Percentiles rank a stretch among this genome's conserved stretches.
These are phyloP conservation scores for Aproaerema taeniolella DNA, from an alignment of 2,888 invertebrate species.

Conservation along the genomic window DNA sequence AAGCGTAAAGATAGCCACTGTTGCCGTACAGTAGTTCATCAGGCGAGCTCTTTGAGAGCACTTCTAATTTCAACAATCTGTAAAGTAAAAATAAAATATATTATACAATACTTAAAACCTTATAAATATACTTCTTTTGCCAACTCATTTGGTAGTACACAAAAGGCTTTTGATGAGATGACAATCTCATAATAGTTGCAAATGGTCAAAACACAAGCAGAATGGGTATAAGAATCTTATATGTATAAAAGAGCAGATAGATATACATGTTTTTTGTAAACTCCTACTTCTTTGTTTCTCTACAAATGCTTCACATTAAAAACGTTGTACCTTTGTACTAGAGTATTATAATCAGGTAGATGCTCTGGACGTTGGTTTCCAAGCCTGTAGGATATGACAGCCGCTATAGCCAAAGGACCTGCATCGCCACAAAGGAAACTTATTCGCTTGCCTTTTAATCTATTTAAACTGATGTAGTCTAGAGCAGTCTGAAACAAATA, in stretches of 20 bases:
- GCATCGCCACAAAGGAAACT: constrained; percentile 88
- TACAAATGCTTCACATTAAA: no score
- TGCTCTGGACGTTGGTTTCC: constrained; percentile 47
- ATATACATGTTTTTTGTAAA: no score
- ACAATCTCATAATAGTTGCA: no score
- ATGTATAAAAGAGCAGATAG: no score
- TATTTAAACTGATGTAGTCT: constrained; percentile 44
- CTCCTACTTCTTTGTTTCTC: no score
- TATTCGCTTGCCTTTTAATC: constrained; percentile 58
- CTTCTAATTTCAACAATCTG: constrained; percentile 77
- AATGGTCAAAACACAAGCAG: no score
- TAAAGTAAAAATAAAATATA: constrained; percentile 23
- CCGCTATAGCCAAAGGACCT: constrained; percentile 86
- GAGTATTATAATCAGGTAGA: constrained; percentile 62
- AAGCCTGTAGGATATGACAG: constrained; percentile 80
- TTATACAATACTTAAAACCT: not conserved
- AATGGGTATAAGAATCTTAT: no score
- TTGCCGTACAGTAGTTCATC: constrained; percentile 93
- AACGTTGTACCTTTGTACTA: constrained; percentile 73
- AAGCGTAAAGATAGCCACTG: constrained; percentile 87
- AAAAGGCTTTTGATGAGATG: no score
- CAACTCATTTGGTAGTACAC: no score
- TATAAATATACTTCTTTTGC: not conserved
- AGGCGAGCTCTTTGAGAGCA: constrained; percentile 77
- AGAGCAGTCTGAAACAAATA: constrained; percentile 39